These are phyloP conservation scores for Drosophila robusta DNA, from an alignment of 2,888 invertebrate species.

Conservation along the genomic window DNA sequence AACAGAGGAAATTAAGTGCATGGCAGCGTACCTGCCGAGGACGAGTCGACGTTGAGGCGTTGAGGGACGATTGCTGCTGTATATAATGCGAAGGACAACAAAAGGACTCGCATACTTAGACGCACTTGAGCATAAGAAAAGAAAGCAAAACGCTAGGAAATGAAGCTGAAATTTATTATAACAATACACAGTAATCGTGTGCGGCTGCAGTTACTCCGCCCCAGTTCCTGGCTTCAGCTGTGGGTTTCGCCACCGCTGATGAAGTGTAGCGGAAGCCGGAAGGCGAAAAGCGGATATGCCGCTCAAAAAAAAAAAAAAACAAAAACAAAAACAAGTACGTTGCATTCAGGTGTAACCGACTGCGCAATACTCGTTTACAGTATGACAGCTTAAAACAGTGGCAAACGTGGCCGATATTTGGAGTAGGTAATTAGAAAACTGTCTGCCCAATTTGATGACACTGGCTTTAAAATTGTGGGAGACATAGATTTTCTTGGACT, in stretches of 20 bases:
- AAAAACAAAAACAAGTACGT: neutral
- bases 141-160: constrained; percentile 55
- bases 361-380: too few species aligned
- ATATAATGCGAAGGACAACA: constrained; percentile 46
- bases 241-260: constrained; percentile 17
- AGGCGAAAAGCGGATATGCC: constrained; percentile 49
- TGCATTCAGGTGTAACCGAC: too few species aligned
- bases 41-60: constrained; percentile 2
- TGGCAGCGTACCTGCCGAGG: constrained; percentile 38
- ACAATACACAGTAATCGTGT: constrained; percentile 62
- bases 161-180: constrained; percentile 76
- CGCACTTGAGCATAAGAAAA: constrained; percentile 61
- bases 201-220: constrained; percentile 34
- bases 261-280: constrained; percentile 46
- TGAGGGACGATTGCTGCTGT: constrained; percentile 12
- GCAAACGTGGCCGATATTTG: too few species aligned
- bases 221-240: neutral
- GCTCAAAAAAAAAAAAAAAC: constrained; percentile 30
- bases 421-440: too few species aligned
- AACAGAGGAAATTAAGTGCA: constrained; percentile 73
- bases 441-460: too few species aligned
- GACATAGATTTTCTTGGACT: too few species aligned
- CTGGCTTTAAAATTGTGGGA: too few species aligned
- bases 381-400: too few species aligned
- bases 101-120: constrained; percentile 64